Evolutionary conservation across 1,140 invertebrate genomes (phyloP), one percentile per base, ranked within the genome.

Genomic region (Nasonia vitripennis): DNA sequence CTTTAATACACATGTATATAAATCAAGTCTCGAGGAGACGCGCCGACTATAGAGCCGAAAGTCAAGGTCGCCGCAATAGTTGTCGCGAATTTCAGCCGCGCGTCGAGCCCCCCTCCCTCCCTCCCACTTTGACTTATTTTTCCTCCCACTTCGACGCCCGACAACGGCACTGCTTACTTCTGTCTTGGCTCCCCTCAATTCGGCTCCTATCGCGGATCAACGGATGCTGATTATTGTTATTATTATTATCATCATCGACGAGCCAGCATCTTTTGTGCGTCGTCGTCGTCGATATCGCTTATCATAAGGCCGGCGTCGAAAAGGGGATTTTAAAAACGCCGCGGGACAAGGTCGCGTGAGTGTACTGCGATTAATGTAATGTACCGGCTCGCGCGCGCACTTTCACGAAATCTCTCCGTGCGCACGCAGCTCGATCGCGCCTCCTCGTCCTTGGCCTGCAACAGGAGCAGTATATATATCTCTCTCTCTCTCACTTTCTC

Each of bases 21-120:
- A 75, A 55, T 82, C 71, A 41, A 75, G 27, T 11, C 27, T 27
- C 37, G n/a, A 71, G 77, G 31, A 34, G 77, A 78, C 77, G 77
- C 77, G 77, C 51, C 55, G 70, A 31, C 80, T 75, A 27, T 27
- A 71, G 48, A 48, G 10, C 17, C n/a, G 37, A 77, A 83, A 83
- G 81, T 77, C 74, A 77, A 78, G 73, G 73, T 67, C 81, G 70
- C 9, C 51, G 70, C n/a, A 62, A 62, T 62, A 62, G 55, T 20
- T 62, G 55, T 78, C 31, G 81, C 73, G 34, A 77, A 77, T 68
- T 78, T 74, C 27, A 34, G 73, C 9, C 41, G 3, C 45, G 70
- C 17, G 70, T 0, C 27, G n/a, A 17, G 23, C 70, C 68, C 6
- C 68, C 20, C 41, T 20, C 55, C 20, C 17, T 17, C 55, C 55